Conservation (phyloP, 2,888 invertebrate genomes). For the Selenia dentaria region DNA sequence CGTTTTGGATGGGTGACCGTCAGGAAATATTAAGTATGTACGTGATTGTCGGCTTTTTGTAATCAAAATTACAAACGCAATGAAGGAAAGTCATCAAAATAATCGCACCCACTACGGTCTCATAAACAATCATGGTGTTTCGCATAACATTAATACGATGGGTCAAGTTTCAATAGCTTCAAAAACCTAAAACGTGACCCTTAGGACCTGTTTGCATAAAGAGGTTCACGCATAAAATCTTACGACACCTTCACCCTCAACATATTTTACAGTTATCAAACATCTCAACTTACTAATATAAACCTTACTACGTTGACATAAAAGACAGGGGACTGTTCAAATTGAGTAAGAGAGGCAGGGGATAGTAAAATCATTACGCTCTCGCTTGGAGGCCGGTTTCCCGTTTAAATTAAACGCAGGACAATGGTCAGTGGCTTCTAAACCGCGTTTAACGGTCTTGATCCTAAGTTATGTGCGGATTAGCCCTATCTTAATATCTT, state of each 20-base stretch:
- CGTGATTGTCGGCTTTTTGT: too few relatives aligned
- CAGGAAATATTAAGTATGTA: too few relatives aligned
- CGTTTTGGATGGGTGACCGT: too few relatives aligned
- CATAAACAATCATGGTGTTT: conserved; percentile 49
- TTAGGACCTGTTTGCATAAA: conserved; percentile 78
- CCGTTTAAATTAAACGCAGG: conserved; percentile 82
- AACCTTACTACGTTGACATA: conserved; percentile 29
- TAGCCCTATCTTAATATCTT: conserved; percentile 81
- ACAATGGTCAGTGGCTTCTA: conserved; percentile 77
- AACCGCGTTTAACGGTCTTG: conserved; percentile 68
- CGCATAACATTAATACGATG: conserved; percentile 50
- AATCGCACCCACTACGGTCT: conserved; percentile 49
- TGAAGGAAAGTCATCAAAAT: conserved; percentile 21
- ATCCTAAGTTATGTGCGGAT: conserved; percentile 83
- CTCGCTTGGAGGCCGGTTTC: conserved; percentile 45
- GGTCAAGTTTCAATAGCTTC: conserved; percentile 76
- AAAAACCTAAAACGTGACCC: conserved; percentile 78
- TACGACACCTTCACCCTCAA: conserved; percentile 66
- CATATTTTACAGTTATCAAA: conserved; percentile 17
- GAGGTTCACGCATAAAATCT: conserved; percentile 78
- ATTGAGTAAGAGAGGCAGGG: conserved; percentile 39
- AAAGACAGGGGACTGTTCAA: conserved; percentile 8
- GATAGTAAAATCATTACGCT: conserved; percentile 74
- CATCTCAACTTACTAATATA: conserved; percentile 23
- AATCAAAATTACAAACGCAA: conserved; percentile 5